A percentile compares a stretch with the other conserved stretches of the same genome.
phyloP scores from a whole-genome alignment of 2,888 invertebrate genomes.

The Prionchulus punctatus region DNA sequence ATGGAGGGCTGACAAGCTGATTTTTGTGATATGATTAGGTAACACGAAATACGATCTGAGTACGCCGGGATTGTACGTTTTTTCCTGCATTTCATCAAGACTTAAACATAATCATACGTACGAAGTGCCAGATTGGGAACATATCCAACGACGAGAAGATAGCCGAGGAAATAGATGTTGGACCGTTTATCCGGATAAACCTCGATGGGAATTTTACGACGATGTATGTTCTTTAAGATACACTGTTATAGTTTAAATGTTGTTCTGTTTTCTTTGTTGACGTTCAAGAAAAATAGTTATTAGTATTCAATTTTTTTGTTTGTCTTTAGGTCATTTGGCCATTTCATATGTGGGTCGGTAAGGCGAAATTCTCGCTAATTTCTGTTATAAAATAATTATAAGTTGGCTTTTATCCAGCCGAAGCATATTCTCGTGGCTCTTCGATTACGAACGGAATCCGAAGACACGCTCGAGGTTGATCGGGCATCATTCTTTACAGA shows the following conservation, averaged over 20 bases:
- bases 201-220: not conserved
- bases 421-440: slow-evolving; percentile 65
- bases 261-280: not conserved
- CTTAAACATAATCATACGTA: too few species aligned
- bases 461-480: slow-evolving; percentile 56
- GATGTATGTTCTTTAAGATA: not conserved
- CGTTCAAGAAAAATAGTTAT: not conserved
- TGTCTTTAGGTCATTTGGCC: slow-evolving; percentile 60
- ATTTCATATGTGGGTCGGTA: slow-evolving; percentile 72
- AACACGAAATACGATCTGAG: too few species aligned
- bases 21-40: too few species aligned
- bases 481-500: slow-evolving; percentile 57
- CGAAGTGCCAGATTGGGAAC: too few species aligned
- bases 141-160: too few species aligned
- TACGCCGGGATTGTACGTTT: too few species aligned
- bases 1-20: too few species aligned
- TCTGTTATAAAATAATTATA: not conserved
- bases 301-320: slow-evolving; percentile 15
- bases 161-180: too few species aligned
- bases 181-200: not conserved
- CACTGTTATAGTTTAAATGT: not conserved
- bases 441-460: slow-evolving; percentile 57
- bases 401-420: slow-evolving; percentile 47
- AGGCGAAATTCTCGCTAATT: slow-evolving; percentile 18
- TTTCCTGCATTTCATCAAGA: too few species aligned